Conservation (phyloP, 2,888 invertebrate genomes). For the Dyspetes luteomarginatus region DNA sequence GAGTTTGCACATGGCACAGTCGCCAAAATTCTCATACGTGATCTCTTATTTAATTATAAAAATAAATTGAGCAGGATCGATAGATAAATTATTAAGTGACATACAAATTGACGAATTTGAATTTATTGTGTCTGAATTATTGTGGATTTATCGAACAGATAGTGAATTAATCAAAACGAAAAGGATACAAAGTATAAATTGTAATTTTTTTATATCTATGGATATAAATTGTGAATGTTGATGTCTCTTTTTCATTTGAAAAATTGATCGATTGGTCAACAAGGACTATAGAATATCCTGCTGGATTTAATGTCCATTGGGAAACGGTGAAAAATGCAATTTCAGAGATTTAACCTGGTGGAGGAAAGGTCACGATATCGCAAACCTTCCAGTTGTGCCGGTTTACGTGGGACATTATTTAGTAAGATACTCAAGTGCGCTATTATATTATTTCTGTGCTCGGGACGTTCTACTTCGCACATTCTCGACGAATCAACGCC, state of each 20-base stretch:
- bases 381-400: constrained; percentile 27
- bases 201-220: background rate
- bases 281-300: too few relatives aligned
- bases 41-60: background rate
- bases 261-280: too few relatives aligned
- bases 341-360: constrained; percentile 30
- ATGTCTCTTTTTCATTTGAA: too few relatives aligned
- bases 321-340: constrained; percentile 33
- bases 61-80: background rate
- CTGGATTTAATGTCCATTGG: background rate
- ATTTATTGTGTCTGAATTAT: background rate
- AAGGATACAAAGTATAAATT: background rate
- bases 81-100: background rate
- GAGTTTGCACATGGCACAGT: constrained; percentile 23
- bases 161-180: background rate
- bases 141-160: background rate
- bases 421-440: constrained; percentile 61
- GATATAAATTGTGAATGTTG: too few relatives aligned
- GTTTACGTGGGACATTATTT: constrained; percentile 34
- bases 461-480: constrained; percentile 62
- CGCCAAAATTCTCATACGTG: background rate
- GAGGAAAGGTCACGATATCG: constrained; percentile 54
- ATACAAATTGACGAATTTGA: background rate
- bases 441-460: constrained; percentile 68
- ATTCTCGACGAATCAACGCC: constrained; percentile 68